A percentile compares a stretch with the other conserved stretches of the same genome.
These are phyloP conservation scores for Campoplex nolae DNA, from an alignment of 2,888 invertebrate species.

Conservation along the genomic window DNA sequence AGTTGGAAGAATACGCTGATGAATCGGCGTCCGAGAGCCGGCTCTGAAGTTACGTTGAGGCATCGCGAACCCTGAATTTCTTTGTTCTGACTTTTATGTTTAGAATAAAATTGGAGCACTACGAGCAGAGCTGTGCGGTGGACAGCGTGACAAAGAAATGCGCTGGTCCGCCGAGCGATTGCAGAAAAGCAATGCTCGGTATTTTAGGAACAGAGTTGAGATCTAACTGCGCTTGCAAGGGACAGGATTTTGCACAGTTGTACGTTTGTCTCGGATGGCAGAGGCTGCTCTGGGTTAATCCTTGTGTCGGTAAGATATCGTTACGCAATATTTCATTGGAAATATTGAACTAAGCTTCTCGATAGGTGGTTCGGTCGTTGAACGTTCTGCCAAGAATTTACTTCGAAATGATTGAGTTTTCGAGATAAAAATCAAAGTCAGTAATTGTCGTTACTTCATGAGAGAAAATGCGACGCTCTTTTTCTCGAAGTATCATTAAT, in stretches of 20 bases:
- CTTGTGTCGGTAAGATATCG: conserved; percentile 92
- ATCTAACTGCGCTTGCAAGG: conserved; percentile 95
- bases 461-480: too few relatives aligned
- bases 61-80: background rate
- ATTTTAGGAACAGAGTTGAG: conserved; percentile 95
- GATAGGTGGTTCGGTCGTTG: too few relatives aligned
- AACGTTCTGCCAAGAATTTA: too few relatives aligned
- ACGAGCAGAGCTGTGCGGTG: conserved; percentile 96
- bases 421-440: too few relatives aligned
- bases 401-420: too few relatives aligned
- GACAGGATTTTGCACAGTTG: conserved; percentile 93
- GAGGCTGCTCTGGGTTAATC: conserved; percentile 95
- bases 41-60: too few relatives aligned
- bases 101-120: conserved; percentile 90
- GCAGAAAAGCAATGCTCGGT: conserved; percentile 93
- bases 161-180: conserved; percentile 93
- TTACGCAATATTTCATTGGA: too few relatives aligned
- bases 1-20: too few relatives aligned
- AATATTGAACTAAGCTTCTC: too few relatives aligned
- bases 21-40: too few relatives aligned
- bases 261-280: conserved; percentile 97
- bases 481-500: too few relatives aligned
- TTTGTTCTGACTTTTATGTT: background rate
- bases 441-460: too few relatives aligned
- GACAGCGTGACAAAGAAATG: conserved; percentile 96